Conservation (phyloP, 2,113 vertebrate species). For the Alaudala cheleensis region DNA sequence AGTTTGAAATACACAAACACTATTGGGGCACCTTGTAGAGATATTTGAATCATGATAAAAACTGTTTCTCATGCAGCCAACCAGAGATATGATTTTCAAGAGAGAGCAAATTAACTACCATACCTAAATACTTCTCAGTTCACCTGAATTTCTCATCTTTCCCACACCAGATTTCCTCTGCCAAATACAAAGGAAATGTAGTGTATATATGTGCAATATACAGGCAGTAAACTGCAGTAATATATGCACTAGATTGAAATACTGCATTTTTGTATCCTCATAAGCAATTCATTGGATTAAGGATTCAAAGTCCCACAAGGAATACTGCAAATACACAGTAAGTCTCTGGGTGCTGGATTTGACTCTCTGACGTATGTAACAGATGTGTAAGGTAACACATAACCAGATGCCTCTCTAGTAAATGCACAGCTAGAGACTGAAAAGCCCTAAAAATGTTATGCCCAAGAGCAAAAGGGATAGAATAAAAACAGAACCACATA, state of each 20-base stretch:
- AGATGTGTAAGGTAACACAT: constrained; percentile 11
- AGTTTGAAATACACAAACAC: not conserved
- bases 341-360: not conserved
- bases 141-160: not conserved
- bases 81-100: not conserved
- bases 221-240: not conserved
- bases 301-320: not conserved
- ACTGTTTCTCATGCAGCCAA: not conserved
- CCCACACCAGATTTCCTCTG: not conserved
- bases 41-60: not conserved
- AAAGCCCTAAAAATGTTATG: not conserved
- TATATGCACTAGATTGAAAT: constrained; percentile 18
- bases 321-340: constrained; percentile 11
- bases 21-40: not conserved
- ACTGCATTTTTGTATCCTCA: constrained; percentile 35
- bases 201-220: not conserved
- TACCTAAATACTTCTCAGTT: not conserved
- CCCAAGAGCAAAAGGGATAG: not conserved
- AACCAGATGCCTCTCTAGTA: not conserved
- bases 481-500: not conserved
- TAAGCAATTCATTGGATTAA: constrained; percentile 35
- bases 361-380: not conserved
- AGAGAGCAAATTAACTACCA: not conserved
- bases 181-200: not conserved
- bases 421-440: not conserved